Evolutionary conservation across 1,140 invertebrate species (phyloP).

Genomic region (Globodera ellingtonae): DNA sequence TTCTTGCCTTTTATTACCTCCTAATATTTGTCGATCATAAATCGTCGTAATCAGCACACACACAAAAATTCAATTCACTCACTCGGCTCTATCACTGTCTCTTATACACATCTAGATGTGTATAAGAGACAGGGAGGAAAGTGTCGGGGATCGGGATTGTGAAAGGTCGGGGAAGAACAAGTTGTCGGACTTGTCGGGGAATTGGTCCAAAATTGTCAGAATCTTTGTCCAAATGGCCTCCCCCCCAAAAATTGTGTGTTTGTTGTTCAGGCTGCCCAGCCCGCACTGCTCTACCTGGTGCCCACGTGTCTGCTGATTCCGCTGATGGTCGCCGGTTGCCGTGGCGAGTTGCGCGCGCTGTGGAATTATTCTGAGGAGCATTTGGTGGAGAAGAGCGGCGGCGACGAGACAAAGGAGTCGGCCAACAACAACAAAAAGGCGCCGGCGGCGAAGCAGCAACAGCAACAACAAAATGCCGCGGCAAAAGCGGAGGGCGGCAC

Average conservation of each 20-base stretch:
- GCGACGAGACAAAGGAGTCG: conserved; percentile 25
- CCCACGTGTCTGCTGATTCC: conserved; percentile 91
- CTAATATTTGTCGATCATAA: too few species aligned
- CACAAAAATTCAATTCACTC: too few species aligned
- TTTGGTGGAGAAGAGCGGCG: conserved; percentile 45
- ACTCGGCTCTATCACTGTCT: too few species aligned
- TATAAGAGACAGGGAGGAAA: too few species aligned
- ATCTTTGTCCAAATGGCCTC: too few species aligned
- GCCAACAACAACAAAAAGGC: conserved; percentile 27
- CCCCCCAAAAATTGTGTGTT: not conserved
- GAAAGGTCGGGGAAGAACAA: too few species aligned
- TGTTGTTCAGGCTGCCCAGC: conserved; percentile 72
- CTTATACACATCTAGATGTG: too few species aligned
- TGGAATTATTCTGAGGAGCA: conserved; percentile 65
- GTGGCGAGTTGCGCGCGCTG: conserved; percentile 74
- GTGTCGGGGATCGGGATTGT: too few species aligned
- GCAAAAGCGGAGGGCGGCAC: not conserved
- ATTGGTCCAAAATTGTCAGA: too few species aligned
- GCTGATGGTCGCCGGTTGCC: conserved; percentile 79
- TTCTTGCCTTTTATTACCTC: too few species aligned
- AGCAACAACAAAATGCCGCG: not conserved
- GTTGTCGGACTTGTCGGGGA: too few species aligned
- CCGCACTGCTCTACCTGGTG: conserved; percentile 93
- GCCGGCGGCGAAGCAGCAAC: not conserved
- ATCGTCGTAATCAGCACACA: too few species aligned